A percentile compares a stretch with the other conserved stretches of the same genome.
These are phyloP conservation scores for Mergus octosetaceus DNA, from an alignment of 2,797 vertebrate species.

Conservation along the genomic window DNA sequence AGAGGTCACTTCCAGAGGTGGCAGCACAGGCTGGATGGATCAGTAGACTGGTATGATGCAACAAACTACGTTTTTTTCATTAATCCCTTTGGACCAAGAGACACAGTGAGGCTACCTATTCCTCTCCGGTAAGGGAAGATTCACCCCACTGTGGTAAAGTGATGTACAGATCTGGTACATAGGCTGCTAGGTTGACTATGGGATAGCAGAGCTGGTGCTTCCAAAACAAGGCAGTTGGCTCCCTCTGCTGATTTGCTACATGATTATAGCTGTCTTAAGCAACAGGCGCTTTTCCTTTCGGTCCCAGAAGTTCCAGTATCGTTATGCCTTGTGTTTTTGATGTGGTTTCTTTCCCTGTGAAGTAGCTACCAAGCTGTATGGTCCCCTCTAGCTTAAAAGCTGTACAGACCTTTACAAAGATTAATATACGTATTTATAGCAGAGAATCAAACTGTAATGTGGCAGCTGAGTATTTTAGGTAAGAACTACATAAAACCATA, in stretches of 20 bases:
- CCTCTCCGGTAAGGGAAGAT: accelerated
- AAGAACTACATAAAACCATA: conserved; percentile 11
- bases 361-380: accelerated
- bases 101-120: not conserved
- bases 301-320: not conserved
- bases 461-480: conserved; percentile 36
- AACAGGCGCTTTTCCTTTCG: not conserved
- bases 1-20: not conserved
- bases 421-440: not conserved
- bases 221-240: conserved; percentile 36
- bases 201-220: not conserved
- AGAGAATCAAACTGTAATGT: not conserved
- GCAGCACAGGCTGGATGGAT: not conserved
- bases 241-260: conserved; percentile 47
- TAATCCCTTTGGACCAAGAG: not conserved
- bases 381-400: not conserved
- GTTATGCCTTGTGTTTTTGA: not conserved
- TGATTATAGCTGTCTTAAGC: not conserved
- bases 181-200: not conserved
- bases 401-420: not conserved
- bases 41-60: not conserved
- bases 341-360: not conserved
- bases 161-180: accelerated
- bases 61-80: not conserved
- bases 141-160: not conserved